Base-by-base conservation (phyloP, 2,113 vertebrate species). In the Notothenia coriiceps region DNA sequence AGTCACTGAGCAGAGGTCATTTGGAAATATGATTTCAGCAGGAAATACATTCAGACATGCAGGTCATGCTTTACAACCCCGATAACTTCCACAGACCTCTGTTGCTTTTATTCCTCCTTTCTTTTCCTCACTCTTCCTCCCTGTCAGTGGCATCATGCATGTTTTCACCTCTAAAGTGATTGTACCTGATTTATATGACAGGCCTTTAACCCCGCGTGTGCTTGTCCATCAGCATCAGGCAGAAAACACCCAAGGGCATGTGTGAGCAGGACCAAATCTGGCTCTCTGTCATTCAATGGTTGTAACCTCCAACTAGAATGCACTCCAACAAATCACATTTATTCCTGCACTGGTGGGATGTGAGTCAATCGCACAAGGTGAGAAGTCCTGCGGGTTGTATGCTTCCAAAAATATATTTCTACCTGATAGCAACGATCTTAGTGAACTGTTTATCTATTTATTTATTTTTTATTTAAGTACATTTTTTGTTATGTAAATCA, bases 141-240 rank as follows among this genome's bases (percentile, higher is more conserved):
- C 75, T 90, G 88, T 87, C 85, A 89, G 79, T 76, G 79, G 86
- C 80, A 92, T 87, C 84, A 86, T 91, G 91, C 90, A 86, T 92
- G 90, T 92, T 93, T 94, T 91, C 92, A 91, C 91, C 92, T 91
- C 87, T 85, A 88, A 94, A 91, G 88, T 91, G 90, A 93, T 92
- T 89, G 87, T 82, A 82, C 89, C 86, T 93, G 91, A 94, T 95
- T 94, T 94, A 94, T 91, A 89, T 92, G 92, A 93, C 87, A 92
- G 86, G 86, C 87, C 90, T 92, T 94, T 94, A 94, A 94, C 93
- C 93, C 91, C 54, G 83, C 60, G 67, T 88, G 89, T 93, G 93
- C 91, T 85, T 93, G 92, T 90, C 91, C 91, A 93, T 91, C 90
- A 93, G 87, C 88, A 93, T 92, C 87, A 85, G 86, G 79, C 79